These are phyloP conservation scores for Chascanopsetta lugubris DNA, from an alignment of 2,113 vertebrate genomes.

Conservation along the genomic window DNA sequence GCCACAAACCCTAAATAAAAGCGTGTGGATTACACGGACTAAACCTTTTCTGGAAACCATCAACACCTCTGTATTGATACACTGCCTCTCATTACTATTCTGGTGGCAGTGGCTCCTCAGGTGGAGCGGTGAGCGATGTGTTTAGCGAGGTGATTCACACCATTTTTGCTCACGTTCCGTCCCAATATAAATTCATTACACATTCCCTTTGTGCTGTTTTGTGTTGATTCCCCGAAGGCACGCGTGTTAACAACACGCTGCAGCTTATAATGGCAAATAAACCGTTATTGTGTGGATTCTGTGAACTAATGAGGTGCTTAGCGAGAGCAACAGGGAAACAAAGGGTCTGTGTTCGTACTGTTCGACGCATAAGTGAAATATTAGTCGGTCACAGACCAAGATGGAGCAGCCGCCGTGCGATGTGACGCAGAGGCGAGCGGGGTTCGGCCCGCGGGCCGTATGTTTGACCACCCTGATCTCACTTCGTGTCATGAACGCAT, in stretches of 20 bases:
- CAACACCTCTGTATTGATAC: too few relatives aligned
- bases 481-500: too few relatives aligned
- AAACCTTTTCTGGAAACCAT: too few relatives aligned
- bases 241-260: conserved; percentile 22
- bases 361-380: too few relatives aligned
- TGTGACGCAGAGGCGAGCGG: too few relatives aligned
- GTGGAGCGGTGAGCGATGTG: background rate
- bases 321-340: background rate
- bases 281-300: background rate
- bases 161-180: background rate
- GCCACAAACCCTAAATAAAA: too few relatives aligned
- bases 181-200: background rate
- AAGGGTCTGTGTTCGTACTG: background rate
- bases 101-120: background rate
- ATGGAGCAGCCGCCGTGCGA: too few relatives aligned
- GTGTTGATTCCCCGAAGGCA: conserved; percentile 19
- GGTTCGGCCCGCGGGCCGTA: too few relatives aligned
- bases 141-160: background rate
- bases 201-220: conserved; percentile 3
- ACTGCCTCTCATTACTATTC: too few relatives aligned
- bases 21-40: too few relatives aligned
- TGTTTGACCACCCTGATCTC: too few relatives aligned
- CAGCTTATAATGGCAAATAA: background rate
- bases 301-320: conserved; percentile 8
- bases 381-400: background rate